These are phyloP conservation scores for Prenolepis imparis DNA, from an alignment of 2,888 invertebrate species.

Conservation along the genomic window DNA sequence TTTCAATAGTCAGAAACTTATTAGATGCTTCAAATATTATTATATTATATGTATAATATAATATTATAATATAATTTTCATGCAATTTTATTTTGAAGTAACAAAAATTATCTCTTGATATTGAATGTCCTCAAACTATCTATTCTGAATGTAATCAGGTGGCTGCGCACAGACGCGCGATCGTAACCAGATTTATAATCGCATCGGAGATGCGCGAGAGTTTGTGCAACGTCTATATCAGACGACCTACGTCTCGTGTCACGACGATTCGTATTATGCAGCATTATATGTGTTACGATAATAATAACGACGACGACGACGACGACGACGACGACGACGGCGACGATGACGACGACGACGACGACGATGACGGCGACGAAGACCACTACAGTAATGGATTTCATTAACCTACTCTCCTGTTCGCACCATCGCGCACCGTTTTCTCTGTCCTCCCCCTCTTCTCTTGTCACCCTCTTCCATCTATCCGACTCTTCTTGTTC, in stretches of 20 bases:
- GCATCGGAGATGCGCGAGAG: slow-evolving; percentile 65
- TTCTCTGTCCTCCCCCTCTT: slow-evolving; percentile 10
- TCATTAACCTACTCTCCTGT: slow-evolving; percentile 74
- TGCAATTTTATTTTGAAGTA: neutral
- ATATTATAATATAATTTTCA: neutral
- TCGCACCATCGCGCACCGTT: slow-evolving; percentile 45
- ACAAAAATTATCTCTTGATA: neutral
- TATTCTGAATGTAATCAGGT: slow-evolving; percentile 48
- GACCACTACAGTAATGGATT: slow-evolving; percentile 78
- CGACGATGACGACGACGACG: slow-evolving; percentile 38
- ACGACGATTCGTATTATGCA: slow-evolving; percentile 73
- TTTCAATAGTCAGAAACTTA: neutral
- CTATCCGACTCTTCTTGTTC: slow-evolving; percentile 27
- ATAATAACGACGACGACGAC: slow-evolving; percentile 73
- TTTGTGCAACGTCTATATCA: slow-evolving; percentile 69
- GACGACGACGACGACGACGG: slow-evolving; percentile 23
- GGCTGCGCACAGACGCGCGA: slow-evolving; percentile 52
- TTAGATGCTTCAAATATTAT: neutral
- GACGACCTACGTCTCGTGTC: slow-evolving; percentile 71
- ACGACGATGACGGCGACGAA: neutral
- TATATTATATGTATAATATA: neutral
- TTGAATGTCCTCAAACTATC: neutral
- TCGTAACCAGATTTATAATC: slow-evolving; percentile 75
- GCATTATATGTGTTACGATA: slow-evolving; percentile 76
- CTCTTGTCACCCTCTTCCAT: neutral